These are phyloP conservation scores for Tetrapedia diversipes DNA, from an alignment of 2,888 invertebrate species.

Conservation along the genomic window DNA sequence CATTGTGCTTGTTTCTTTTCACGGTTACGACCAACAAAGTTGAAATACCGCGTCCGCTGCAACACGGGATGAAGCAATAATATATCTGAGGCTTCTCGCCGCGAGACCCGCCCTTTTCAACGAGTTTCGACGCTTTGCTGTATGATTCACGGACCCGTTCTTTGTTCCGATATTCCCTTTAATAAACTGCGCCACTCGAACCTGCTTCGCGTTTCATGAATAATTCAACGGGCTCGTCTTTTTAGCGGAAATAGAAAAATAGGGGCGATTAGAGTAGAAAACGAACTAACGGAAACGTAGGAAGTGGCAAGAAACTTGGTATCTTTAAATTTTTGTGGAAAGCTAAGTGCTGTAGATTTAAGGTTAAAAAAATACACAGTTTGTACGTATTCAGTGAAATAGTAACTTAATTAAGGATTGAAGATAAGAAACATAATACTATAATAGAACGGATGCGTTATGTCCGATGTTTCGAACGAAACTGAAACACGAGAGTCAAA, in stretches of 20 bases:
- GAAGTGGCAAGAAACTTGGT: no score
- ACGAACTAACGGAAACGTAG: no score
- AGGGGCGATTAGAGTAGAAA: no score
- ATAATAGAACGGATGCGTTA: no score
- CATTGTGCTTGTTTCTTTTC: not conserved
- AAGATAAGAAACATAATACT: no score
- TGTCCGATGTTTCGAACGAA: no score
- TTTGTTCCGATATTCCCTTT: not conserved
- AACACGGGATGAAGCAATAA: not conserved
- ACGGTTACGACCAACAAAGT: not conserved
- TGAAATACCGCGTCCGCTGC: not conserved
- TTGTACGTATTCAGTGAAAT: no score
- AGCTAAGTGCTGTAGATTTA: no score
- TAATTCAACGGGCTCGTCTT: not conserved
- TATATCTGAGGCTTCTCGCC: not conserved
- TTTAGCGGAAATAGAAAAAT: not conserved
- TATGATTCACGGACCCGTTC: not conserved
- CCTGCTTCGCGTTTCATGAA: not conserved
- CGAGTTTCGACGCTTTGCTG: not conserved
- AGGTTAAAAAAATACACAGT: no score
- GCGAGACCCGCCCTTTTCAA: not conserved
- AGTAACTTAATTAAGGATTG: no score
- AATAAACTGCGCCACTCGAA: not conserved
- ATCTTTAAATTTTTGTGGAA: no score
- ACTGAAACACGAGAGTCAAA: no score